phyloP scores from a whole-genome alignment of 1,140 invertebrate genomes.

The Temnothorax longispinosus region DNA sequence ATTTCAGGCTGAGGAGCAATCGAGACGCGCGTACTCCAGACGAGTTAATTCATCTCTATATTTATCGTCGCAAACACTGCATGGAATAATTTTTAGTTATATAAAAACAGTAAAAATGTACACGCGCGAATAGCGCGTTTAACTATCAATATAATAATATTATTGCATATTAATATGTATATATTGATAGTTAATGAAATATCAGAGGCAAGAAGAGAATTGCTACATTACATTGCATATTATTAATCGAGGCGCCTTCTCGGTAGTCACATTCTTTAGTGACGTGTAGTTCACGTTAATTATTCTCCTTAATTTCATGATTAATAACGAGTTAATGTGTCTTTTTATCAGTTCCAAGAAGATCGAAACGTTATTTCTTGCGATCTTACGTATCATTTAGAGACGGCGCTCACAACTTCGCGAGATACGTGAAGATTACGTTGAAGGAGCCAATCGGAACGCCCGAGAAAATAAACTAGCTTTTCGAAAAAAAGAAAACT shows the following conservation, averaged over 20 bases:
- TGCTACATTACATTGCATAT: not conserved
- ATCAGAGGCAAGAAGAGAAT: not conserved
- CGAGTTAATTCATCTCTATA: not conserved
- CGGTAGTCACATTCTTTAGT: not conserved
- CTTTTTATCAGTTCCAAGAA: constrained; percentile 4
- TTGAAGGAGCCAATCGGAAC: not conserved
- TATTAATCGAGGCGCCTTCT: not conserved
- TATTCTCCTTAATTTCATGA: not conserved
- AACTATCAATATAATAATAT: too few relatives aligned
- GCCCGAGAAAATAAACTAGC: not conserved
- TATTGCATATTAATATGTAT: too few relatives aligned
- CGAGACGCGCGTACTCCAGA: not conserved
- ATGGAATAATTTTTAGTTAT: not conserved
- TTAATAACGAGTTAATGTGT: not conserved
- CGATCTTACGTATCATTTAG: not conserved
- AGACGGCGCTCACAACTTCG: not conserved
- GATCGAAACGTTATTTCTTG: not conserved
- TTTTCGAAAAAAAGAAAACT: not conserved
- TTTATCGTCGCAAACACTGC: not conserved
- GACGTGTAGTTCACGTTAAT: not conserved
- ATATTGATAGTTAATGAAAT: too few relatives aligned
- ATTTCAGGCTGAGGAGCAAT: not conserved
- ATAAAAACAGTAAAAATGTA: not conserved
- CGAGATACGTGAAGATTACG: not conserved
- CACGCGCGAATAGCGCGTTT: not conserved